Evolutionary conservation across 2,113 vertebrate genomes (phyloP).

Genomic region (Fulmarus glacialis): DNA sequence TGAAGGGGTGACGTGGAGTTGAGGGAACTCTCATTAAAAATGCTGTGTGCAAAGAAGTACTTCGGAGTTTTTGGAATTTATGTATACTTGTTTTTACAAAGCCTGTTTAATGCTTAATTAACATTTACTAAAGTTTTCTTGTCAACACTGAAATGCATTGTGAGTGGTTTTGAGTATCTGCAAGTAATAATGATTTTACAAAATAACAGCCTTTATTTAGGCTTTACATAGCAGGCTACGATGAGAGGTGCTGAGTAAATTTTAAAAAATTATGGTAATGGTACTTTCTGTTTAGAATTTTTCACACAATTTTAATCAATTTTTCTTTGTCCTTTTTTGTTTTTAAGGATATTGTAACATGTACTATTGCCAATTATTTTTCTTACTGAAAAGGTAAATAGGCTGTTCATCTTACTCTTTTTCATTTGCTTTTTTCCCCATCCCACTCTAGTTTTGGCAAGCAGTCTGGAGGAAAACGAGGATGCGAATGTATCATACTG

Average conservation of each 20-base stretch:
- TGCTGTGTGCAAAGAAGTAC: not conserved
- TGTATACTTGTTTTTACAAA: not conserved
- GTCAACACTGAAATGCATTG: not conserved
- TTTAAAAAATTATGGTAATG: not conserved
- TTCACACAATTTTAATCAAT: not conserved
- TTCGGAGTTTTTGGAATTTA: not conserved
- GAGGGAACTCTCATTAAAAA: not conserved
- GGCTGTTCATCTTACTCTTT: conserved; percentile 32
- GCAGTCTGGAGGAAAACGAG: conserved; percentile 94
- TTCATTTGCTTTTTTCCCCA: not conserved
- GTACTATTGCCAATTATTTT: not conserved
- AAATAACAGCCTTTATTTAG: not conserved
- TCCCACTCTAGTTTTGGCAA: conserved; percentile 89
- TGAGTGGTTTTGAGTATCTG: not conserved
- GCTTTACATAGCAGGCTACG: not conserved
- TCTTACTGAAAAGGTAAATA: conserved; percentile 28
- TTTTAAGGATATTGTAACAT: not conserved
- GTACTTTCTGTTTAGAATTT: not conserved
- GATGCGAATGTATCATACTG: conserved; percentile 95
- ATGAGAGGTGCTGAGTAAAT: not conserved
- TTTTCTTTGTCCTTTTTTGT: not conserved
- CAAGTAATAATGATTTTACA: not conserved
- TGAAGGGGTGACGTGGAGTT: accelerated
- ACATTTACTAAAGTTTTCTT: not conserved
- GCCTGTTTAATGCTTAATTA: not conserved